phyloP scores from a whole-genome alignment of 2,888 invertebrate species.

The Cyrtodaria siliqua region DNA sequence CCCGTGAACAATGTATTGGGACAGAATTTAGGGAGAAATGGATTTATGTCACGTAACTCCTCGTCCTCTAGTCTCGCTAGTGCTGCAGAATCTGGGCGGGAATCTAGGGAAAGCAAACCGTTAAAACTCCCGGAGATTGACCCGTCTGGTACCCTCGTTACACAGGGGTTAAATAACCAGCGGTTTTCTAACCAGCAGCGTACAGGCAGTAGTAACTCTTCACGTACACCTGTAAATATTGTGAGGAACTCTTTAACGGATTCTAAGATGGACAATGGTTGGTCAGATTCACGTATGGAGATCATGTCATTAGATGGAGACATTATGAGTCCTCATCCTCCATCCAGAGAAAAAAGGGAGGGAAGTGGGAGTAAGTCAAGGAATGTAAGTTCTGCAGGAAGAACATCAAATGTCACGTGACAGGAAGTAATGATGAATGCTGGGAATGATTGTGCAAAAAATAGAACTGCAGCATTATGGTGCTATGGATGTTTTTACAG shows the following conservation, averaged over 20 bases:
- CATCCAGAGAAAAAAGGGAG: conserved; percentile 54
- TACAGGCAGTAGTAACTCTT: conserved; percentile 49
- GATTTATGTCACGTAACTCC: conserved; percentile 42
- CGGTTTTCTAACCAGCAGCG: conserved; percentile 25
- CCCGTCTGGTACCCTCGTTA: conserved; percentile 74
- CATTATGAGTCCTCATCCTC: conserved; percentile 66
- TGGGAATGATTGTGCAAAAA: too few species aligned
- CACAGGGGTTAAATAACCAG: conserved; percentile 72
- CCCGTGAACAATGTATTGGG: not conserved
- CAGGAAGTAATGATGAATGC: too few species aligned
- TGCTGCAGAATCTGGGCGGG: conserved; percentile 39
- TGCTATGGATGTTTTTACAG: too few species aligned
- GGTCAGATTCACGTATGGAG: conserved; percentile 61
- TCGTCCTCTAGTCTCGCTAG: conserved; percentile 52
- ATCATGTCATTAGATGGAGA: conserved; percentile 64
- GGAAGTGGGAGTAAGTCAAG: conserved; percentile 53
- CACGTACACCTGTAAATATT: conserved; percentile 35
- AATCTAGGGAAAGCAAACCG: conserved; percentile 50
- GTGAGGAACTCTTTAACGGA: conserved; percentile 63
- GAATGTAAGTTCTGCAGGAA: conserved; percentile 34
- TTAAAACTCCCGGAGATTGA: conserved; percentile 76
- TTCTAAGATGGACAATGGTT: conserved; percentile 32
- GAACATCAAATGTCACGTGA: conserved; percentile 4
- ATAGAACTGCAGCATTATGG: too few species aligned
- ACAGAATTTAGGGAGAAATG: conserved; percentile 44